Evolutionary conservation across 2,113 vertebrate species (phyloP).

Genomic region (Columba janthina): DNA sequence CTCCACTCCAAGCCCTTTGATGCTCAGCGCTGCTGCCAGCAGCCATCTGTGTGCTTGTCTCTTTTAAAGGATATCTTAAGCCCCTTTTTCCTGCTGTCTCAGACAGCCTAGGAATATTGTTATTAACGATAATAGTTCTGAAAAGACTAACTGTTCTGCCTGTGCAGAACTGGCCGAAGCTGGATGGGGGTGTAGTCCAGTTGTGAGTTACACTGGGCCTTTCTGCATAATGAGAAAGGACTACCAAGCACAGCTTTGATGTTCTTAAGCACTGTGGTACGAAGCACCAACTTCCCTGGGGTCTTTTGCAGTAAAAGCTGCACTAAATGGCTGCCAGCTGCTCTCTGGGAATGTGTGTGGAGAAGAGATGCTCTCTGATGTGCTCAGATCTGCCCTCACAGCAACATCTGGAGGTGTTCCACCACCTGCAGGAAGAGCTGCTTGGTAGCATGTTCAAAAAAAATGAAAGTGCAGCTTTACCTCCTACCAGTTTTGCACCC

Average conservation of each 20-base stretch:
- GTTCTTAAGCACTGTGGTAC: not conserved
- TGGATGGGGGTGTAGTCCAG: not conserved
- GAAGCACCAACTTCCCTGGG: not conserved
- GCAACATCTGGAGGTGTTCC: not conserved
- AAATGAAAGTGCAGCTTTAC: not conserved
- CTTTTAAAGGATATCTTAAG: not conserved
- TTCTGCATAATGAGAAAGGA: not conserved
- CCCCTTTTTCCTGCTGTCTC: slow-evolving; percentile 4
- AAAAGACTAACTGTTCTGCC: not conserved
- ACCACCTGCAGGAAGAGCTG: not conserved
- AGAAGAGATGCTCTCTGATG: not conserved
- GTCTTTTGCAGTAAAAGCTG: not conserved
- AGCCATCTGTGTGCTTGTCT: slow-evolving; percentile 24
- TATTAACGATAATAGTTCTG: not conserved
- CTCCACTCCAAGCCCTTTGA: not conserved
- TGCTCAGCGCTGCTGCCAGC: slow-evolving; percentile 7
- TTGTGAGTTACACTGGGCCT: not conserved
- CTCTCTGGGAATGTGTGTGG: not conserved
- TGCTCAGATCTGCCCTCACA: not conserved
- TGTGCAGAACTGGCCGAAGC: not conserved
- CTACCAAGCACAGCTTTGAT: not conserved
- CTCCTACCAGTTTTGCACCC: not conserved
- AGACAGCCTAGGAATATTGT: not conserved
- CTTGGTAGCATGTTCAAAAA: rapidly evolving
- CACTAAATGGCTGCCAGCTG: slow-evolving; percentile 25